Conservation (phyloP, 2,888 invertebrate genomes). For the Unio delphinus region DNA sequence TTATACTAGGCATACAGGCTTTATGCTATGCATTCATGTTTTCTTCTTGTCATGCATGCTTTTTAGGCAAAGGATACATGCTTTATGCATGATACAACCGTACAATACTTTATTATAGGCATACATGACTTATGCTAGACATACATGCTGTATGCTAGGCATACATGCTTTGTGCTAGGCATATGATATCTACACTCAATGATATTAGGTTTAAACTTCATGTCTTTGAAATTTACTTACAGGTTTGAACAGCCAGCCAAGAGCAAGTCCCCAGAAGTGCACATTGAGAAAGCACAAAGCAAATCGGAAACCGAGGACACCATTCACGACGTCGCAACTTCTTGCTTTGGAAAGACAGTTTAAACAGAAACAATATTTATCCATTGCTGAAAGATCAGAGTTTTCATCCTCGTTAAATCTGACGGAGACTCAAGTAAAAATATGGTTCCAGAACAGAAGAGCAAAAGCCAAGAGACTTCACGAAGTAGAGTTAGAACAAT, state of each 20-base stretch:
- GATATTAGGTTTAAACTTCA: background rate
- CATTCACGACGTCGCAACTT: constrained; percentile 94
- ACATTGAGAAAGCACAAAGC: constrained; percentile 92
- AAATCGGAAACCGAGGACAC: constrained; percentile 95
- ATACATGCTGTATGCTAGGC: too few relatives aligned
- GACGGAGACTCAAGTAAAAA: constrained; percentile 86
- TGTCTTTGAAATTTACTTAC: constrained; percentile 13
- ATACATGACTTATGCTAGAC: too few relatives aligned
- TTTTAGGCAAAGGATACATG: too few relatives aligned
- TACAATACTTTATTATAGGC: too few relatives aligned
- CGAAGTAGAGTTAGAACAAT: constrained; percentile 94
- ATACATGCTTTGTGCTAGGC: too few relatives aligned
- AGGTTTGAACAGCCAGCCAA: constrained; percentile 51
- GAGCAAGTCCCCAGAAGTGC: constrained; percentile 70
- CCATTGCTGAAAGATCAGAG: constrained; percentile 94
- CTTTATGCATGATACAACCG: too few relatives aligned
- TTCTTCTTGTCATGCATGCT: too few relatives aligned
- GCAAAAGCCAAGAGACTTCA: constrained; percentile 97
- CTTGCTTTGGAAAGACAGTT: constrained; percentile 93
- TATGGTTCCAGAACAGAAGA: constrained; percentile 70
- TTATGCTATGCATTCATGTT: too few relatives aligned
- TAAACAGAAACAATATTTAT: constrained; percentile 93
- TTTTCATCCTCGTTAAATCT: constrained; percentile 91
- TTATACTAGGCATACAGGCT: too few relatives aligned
- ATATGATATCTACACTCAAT: too few relatives aligned